Conservation (phyloP, 2,113 vertebrate genomes). For the Ovis aries region DNA sequence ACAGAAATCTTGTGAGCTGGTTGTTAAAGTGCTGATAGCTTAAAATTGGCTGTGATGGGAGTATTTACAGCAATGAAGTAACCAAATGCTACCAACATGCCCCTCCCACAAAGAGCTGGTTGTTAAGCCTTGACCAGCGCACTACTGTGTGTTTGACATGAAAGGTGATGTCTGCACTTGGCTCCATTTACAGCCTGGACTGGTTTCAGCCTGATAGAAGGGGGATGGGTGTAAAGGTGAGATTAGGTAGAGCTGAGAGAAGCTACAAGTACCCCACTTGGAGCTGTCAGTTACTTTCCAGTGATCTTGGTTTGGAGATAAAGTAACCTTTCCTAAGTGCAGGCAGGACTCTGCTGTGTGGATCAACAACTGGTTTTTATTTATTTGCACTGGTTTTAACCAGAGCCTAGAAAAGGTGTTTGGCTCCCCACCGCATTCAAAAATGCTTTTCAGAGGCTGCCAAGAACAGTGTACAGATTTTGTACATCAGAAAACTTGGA, state of each 20-base stretch:
- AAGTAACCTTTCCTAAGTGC: not conserved
- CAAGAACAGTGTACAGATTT: constrained; percentile 10
- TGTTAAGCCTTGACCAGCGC: not conserved
- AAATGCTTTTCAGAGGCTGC: constrained; percentile 12
- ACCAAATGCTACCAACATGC: not conserved
- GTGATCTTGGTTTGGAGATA: not conserved
- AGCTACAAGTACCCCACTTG: not conserved
- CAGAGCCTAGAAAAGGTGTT: not conserved
- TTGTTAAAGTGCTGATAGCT: not conserved
- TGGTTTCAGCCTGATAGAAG: not conserved
- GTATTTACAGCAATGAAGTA: not conserved
- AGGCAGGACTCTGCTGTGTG: not conserved
- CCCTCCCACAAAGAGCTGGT: not conserved
- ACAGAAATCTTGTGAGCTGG: not conserved
- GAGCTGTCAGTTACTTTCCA: not conserved
- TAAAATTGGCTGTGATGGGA: not conserved
- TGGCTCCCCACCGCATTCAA: not conserved
- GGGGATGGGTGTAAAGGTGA: too few relatives aligned
- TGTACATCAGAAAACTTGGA: not conserved
- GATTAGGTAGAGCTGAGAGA: not conserved
- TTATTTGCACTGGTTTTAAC: constrained; percentile 38
- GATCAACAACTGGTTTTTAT: constrained; percentile 21
- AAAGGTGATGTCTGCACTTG: not conserved
- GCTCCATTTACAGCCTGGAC: not conserved
- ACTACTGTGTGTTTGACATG: not conserved